Evolutionary conservation across 2,113 vertebrate species (phyloP), one percentile per base, ranked within the genome.

Genomic region (Gambusia affinis): DNA sequence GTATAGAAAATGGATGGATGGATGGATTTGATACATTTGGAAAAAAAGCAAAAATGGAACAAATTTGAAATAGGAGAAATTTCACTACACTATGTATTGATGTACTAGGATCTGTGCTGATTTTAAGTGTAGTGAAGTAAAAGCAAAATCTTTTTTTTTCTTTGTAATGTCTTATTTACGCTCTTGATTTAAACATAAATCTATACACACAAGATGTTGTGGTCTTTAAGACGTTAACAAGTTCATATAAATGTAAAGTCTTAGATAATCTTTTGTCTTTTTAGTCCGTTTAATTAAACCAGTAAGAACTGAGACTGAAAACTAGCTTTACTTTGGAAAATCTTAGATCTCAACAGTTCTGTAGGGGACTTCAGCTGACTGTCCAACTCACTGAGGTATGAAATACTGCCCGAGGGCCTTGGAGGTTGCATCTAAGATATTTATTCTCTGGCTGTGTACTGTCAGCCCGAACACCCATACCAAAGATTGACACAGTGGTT

Each of bases 401-500:
- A 83, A 81, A 71, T 72, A 73, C 60, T 60, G 78, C 85, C 86
- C 62, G 29, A 75, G 83, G 87, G 84, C n/a, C 82, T 63, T 70
- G 85, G 82, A 60, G 82, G 80, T 84, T 81, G 80, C 73, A 82
- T 88, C 80, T 79, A 64, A 84, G 72, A 80, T 85, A 83, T 85
- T 84, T 85, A 78, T 79, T 88, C 67, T 78, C 67, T 72, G 69
- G 72, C 75, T 73, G 72, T 83, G 82, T 71, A 79, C 80, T 69
- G 73, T 67, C 27, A 24, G 82, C 70, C 60, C 47, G 8, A 72
- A 80, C 76, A 85, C 84, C 81, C 82, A 82, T 89, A 82, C 82
- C 84, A 82, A 39, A 78, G 81, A 75, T 70, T 75, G 84, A 91
- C 80, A 86, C 70, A 30, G 60, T 64, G 75, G 63, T 66, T 54